Evolutionary conservation across 2,888 invertebrate genomes (phyloP), one percentile per base, ranked within the genome.

Genomic region (Eulithis testata): DNA sequence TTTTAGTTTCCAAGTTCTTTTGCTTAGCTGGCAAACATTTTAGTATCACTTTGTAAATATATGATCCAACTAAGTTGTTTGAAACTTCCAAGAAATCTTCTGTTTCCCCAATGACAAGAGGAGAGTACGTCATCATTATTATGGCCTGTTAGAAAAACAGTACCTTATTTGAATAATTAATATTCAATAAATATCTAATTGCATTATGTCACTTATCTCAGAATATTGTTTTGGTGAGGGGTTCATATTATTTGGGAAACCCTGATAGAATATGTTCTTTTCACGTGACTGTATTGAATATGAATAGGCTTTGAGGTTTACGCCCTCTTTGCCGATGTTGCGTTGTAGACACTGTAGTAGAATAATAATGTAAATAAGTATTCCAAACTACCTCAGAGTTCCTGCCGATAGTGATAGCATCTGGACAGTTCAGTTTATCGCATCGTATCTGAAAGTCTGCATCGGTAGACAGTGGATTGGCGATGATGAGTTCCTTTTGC

Each of bases 21-120:
- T 86, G 81, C 70, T 90, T 90, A 37, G 90, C 90, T 0, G 91
- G 91, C 47, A 88, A 72, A 73, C 93, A 93, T 63, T 82, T 87
- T 3, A 90, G 73, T 8, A 84, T 67, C 11, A 91, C 77, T 73
- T 80, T 84, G 75, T 93, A 93, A 40, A 86, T 49, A 63, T 83
- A 89, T 2, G 85, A 77, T 3, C 93, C 93, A 3, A 85, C 81
- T 9, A 89, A 67, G 6, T 73, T 56, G 66, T 93, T 91, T 40
- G 62, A 76, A n/a, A 92, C 83, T 73, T 85, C 86, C 53, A 93
- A 71, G 36, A 69, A 75, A 60, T 88, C 90, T 53, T 86, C 80
- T 1, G 75, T 74, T 53, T 84, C 81, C 0, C 92, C 93, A 1
- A 87, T 88, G 11, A 92, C 90, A 12, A 93, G 73, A 1, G 93